phyloP scores from a whole-genome alignment of 2,888 invertebrate species.

The Belgica antarctica region DNA sequence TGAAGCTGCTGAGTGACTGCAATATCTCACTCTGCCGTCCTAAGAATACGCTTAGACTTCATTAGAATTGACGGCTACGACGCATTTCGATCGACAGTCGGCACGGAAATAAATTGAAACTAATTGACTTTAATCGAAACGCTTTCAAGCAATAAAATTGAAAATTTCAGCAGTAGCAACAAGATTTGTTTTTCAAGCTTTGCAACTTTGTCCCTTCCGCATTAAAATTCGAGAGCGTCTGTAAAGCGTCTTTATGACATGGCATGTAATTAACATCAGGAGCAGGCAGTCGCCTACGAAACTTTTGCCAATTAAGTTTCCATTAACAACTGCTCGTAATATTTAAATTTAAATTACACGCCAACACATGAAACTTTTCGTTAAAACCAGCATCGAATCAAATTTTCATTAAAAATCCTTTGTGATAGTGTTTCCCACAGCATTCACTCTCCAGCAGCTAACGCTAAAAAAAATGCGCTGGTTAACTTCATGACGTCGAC shows the following conservation, averaged over 20 bases:
- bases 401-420: too few relatives aligned
- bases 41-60: background rate
- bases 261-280: background rate
- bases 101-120: background rate
- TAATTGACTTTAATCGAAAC: constrained; percentile 22
- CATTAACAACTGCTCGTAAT: constrained; percentile 8
- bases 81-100: background rate
- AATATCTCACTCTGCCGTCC: background rate
- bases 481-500: too few relatives aligned
- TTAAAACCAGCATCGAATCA: too few relatives aligned
- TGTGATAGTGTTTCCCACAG: too few relatives aligned
- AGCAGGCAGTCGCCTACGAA: background rate
- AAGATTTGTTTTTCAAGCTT: too few relatives aligned
- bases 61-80: background rate
- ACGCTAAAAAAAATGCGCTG: too few relatives aligned
- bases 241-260: too few relatives aligned
- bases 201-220: too few relatives aligned
- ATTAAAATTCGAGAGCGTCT: too few relatives aligned
- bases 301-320: constrained; percentile 20
- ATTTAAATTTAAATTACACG: constrained; percentile 12
- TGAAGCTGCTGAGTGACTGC: background rate
- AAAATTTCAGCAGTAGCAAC: too few relatives aligned
- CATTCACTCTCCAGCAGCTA: too few relatives aligned
- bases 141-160: background rate
- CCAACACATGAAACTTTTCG: constrained; percentile 1